phyloP scores from a whole-genome alignment of 2,888 invertebrate genomes.

The Amphimallon solstitiale region DNA sequence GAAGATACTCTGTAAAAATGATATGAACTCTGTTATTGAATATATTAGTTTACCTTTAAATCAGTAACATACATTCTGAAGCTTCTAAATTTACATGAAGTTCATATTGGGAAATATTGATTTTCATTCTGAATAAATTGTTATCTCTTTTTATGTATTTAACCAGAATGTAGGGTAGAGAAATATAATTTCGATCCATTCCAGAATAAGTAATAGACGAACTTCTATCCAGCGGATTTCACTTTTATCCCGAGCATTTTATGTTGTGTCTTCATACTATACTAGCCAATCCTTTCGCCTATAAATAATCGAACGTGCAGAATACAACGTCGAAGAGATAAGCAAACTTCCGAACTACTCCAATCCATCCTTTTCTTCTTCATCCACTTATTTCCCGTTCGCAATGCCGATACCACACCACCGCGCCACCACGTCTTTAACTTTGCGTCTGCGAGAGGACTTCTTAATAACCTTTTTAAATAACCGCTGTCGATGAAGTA shows the following conservation, averaged over 20 bases:
- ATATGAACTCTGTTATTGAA: no score
- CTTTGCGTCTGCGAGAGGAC: not conserved
- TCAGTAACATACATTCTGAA: no score
- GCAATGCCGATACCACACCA: not conserved
- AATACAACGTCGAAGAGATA: constrained; percentile 7
- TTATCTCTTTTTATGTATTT: no score
- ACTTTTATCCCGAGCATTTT: constrained; percentile 16
- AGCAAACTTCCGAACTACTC: constrained; percentile 3
- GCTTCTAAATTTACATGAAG: no score
- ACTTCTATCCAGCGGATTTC: constrained; percentile 13
- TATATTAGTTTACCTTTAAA: no score
- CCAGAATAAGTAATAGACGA: constrained; percentile 5
- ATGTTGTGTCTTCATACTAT: not conserved
- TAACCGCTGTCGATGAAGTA: constrained; percentile 20
- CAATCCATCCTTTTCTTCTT: not conserved
- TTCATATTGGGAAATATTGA: no score
- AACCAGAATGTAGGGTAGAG: no score
- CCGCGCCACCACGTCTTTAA: not conserved
- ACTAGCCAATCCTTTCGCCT: not conserved
- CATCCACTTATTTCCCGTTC: not conserved
- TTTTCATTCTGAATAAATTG: no score
- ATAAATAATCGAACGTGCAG: constrained; percentile 21
- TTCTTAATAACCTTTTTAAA: constrained; percentile 27
- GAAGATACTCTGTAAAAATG: no score
- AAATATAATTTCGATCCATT: not conserved